phyloP scores from a whole-genome alignment of 2,888 invertebrate species.

The Omphaloscelis lunosa region DNA sequence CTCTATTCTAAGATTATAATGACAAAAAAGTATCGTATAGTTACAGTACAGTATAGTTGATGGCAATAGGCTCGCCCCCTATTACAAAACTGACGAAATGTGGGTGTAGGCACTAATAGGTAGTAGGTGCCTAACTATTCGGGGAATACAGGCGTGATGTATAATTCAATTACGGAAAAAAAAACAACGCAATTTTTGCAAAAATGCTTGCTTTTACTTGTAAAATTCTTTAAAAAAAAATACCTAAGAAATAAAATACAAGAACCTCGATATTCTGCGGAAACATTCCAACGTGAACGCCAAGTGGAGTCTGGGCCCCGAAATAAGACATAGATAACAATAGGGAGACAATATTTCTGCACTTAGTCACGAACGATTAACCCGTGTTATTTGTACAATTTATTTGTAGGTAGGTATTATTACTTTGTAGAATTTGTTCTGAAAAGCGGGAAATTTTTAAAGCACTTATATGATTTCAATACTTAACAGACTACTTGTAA shows the following conservation, averaged over 20 bases:
- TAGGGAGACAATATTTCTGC: constrained; percentile 77
- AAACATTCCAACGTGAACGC: not conserved
- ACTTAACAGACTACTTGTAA: not conserved
- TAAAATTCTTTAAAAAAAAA: not conserved
- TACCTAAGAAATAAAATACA: not conserved
- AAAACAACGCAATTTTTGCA: not conserved
- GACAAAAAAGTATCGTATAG: no score
- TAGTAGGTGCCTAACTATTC: no score
- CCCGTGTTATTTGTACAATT: constrained; percentile 73
- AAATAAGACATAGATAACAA: constrained; percentile 51
- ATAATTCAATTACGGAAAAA: not conserved
- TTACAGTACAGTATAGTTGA: no score
- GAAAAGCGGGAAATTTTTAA: not conserved
- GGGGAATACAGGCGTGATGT: not conserved
- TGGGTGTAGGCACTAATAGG: no score
- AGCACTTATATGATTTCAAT: not conserved
- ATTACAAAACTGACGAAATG: not conserved
- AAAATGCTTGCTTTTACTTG: not conserved
- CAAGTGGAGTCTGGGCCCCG: not conserved
- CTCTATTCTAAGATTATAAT: not conserved
- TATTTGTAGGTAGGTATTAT: constrained; percentile 62
- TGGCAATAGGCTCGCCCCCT: not conserved
- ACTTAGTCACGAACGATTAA: constrained; percentile 83
- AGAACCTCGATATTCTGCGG: not conserved
- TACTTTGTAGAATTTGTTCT: constrained; percentile 72